A percentile compares a stretch with the other conserved stretches of the same genome.
These are phyloP conservation scores for Ornithoptera alexandrae DNA, from an alignment of 2,888 invertebrate genomes.

Conservation along the genomic window DNA sequence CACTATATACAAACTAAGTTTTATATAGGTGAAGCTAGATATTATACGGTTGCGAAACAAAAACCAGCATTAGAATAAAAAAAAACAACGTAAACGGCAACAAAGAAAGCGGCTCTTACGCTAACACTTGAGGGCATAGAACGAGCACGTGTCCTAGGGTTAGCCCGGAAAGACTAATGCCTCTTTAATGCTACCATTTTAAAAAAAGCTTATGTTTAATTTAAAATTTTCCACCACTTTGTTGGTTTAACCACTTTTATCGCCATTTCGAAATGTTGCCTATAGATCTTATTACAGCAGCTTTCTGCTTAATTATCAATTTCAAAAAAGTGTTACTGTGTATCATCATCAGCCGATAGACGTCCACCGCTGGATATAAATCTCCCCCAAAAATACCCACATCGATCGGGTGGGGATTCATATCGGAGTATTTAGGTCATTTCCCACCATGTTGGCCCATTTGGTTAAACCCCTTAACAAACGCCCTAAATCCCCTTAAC, in stretches of 20 bases:
- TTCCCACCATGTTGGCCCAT: too few species aligned
- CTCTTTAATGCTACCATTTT: conserved; percentile 26
- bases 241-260: conserved; percentile 16
- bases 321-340: too few species aligned
- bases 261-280: conserved; percentile 11
- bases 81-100: conserved; percentile 15
- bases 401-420: too few species aligned
- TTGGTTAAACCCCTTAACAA: too few species aligned
- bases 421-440: too few species aligned
- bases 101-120: conserved; percentile 22
- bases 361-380: too few species aligned
- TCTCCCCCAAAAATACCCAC: too few species aligned
- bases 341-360: too few species aligned
- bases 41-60: not conserved
- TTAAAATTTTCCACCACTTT: conserved; percentile 10
- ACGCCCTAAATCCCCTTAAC: too few species aligned
- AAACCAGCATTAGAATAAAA: conserved; percentile 20
- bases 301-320: conserved; percentile 1
- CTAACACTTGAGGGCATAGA: conserved; percentile 19
- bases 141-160: conserved; percentile 24
- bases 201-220: conserved; percentile 18
- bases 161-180: conserved; percentile 23
- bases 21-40: not conserved
- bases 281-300: not conserved
- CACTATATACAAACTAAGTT: not conserved